These are phyloP conservation scores for Micromussa lordhowensis DNA, from an alignment of 92 coral and sea anemone genomes.

Conservation along the genomic window DNA sequence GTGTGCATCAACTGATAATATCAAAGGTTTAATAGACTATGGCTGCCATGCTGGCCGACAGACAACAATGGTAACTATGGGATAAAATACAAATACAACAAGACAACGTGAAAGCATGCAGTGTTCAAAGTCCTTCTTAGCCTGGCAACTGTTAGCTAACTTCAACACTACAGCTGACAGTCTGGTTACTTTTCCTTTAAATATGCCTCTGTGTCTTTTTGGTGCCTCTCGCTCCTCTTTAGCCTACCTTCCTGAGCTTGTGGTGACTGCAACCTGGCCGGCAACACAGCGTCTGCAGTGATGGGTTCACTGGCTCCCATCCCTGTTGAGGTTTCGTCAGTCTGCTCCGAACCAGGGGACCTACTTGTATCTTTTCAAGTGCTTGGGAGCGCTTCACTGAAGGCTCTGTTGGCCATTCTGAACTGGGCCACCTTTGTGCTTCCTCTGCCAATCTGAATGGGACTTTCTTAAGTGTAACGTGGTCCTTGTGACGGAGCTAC, in stretches of 20 bases:
- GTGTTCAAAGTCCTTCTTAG: no score
- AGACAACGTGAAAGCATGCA: no score
- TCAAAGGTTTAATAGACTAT: no score
- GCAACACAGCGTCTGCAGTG: background rate
- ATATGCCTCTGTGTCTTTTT: slow-evolving; percentile 29
- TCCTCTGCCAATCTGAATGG: slow-evolving; percentile 41
- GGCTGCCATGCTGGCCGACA: no score
- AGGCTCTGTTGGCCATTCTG: slow-evolving; percentile 7
- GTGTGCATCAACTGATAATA: no score
- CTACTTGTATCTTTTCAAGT: background rate
- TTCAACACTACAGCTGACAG: no score
- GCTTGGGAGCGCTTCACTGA: background rate
- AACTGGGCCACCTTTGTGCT: slow-evolving; percentile 17
- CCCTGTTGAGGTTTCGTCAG: background rate
- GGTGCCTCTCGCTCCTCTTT: slow-evolving; percentile 50
- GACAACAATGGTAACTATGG: no score
- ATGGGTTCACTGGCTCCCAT: background rate
- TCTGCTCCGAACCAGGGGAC: background rate
- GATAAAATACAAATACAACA: no score
- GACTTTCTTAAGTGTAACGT: slow-evolving; percentile 48
- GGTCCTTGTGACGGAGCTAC: slow-evolving; percentile 16
- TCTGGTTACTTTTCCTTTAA: no score
- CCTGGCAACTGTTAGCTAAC: no score
- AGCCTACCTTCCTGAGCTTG: slow-evolving; percentile 26
- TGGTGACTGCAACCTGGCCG: slow-evolving; percentile 8